Base-by-base conservation (phyloP, 1,140 invertebrate genomes). In the Diprion similis region DNA sequence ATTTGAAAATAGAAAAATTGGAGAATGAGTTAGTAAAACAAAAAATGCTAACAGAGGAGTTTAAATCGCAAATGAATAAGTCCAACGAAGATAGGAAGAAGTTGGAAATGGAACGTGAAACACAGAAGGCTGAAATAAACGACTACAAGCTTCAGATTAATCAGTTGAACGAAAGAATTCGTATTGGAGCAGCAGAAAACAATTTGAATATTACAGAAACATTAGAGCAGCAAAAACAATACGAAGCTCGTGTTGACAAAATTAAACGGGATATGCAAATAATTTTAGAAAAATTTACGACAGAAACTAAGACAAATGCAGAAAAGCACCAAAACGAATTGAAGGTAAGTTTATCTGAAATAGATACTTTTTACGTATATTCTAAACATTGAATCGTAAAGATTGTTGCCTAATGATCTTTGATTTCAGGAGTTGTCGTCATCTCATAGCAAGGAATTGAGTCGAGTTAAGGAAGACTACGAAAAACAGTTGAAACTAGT, bases 251-350 rank as follows among this genome's bases (percentile, higher is more conserved):
- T 13, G 72, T 84, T 10, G 81, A 84, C 9, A 86, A 85, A 76
- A 82, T 85, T 37, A 84, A 84, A 70, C 83, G 84, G 8, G 83
- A 86, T 11, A 86, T 83, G 82, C 76, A 84, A 68, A 71, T 77
- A 15, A 78, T 87, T 46, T 70, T 83, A 15, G 80, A 85, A 0
- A 85, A 85, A 71, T 85, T 85, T 65, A 77, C 78, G 7, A 37
- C 68, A 11, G 84, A 83, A 46, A 83, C 76, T 1, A 82, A 81
- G 4, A 70, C 70, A 13, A 82, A 84, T 68, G 73, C 75, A 18
- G 8, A 68, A 1, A 79, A 81, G 47, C 79, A 85, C 76, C 78
- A 83, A 13, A 78, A 79, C 13, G 79, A 84, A 69, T 72, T 79
- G 11, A 74, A 78, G 67, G 78, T 80, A 67, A 71, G 74, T 76